phyloP scores from a whole-genome alignment of 2,888 invertebrate genomes.

The Ophonus ardosiacus region DNA sequence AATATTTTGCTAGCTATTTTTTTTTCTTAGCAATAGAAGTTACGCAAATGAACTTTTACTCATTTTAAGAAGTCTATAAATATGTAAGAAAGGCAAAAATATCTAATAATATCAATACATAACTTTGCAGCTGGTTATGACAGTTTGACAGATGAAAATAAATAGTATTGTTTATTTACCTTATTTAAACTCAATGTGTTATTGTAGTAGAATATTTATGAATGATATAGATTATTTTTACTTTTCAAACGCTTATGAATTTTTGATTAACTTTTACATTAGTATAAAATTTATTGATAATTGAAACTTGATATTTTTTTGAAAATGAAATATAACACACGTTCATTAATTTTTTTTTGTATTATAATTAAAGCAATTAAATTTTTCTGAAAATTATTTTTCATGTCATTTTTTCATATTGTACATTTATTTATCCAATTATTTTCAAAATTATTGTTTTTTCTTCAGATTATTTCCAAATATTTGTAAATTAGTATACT shows the following conservation, averaged over 20 bases:
- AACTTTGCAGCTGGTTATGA: not conserved
- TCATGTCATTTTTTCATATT: not conserved
- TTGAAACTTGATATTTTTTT: not conserved
- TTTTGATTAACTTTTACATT: not conserved
- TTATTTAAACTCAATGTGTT: not conserved
- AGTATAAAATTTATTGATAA: not conserved
- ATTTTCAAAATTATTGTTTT: too few species aligned
- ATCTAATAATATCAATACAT: not conserved
- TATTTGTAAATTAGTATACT: too few species aligned
- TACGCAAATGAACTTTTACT: not conserved
- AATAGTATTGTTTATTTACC: conserved; percentile 1
- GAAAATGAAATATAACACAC: not conserved
- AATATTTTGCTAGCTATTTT: too few species aligned
- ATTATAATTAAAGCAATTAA: not conserved
- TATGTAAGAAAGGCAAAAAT: not conserved
- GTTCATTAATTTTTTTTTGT: not conserved
- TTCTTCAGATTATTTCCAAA: too few species aligned
- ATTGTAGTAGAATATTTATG: not conserved
- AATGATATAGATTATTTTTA: not conserved
- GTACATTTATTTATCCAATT: too few species aligned
- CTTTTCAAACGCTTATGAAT: not conserved
- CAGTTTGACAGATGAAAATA: not conserved
- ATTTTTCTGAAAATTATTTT: not conserved
- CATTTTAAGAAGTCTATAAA: not conserved
- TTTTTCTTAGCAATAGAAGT: too few species aligned